Evolutionary conservation across 92 coral and sea anemone genomes (phyloP), one percentile per base, ranked within the genome.

Genomic region (Metridium senile): DNA sequence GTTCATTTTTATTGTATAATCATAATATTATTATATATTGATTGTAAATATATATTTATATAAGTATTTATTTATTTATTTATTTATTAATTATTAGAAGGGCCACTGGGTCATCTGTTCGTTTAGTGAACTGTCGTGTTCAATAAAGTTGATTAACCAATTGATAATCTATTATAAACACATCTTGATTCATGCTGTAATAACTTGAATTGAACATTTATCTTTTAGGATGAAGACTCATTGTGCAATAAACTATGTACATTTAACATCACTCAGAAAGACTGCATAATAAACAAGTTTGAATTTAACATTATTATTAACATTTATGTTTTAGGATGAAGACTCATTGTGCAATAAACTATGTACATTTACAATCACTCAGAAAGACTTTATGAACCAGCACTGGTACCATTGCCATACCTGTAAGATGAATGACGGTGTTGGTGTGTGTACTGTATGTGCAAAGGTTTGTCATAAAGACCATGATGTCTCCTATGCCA

Each of bases 341-440:
- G 99, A 95, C 62, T 87, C 97, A 19, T 84, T 95, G 29, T 89
- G 97, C 80, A 95, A 95, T 81, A 95, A 95, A 58, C 88, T 95
- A 49, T 95, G 99, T 47, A 95, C 99, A 7, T 95, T 95, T 70
- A 95, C 99, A n/a, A 77, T 93, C 58, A 95, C 99, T 29, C 94
- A 90, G 61, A 95, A 95, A 58, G 99, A 95, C 86, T 95, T 95
- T 74, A 93, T 93, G 91, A 95, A 92, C 84, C 99, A 95, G 21
- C 99, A 95, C 81, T 95, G 99, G 99, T 95, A 95, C 65, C 99
- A 95, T 73, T 95, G 99, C 58, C 99, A 95, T 81, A 92, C 99
- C 22, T 95, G 99, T 65, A 88, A 91, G 73, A 95, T 95, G 99
- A 95, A 95, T 28, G 99, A 95, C 61, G 99, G 99, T 19, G 99